phyloP scores from a whole-genome alignment of 2,797 vertebrate genomes.

The Phalanger gymnotis region DNA sequence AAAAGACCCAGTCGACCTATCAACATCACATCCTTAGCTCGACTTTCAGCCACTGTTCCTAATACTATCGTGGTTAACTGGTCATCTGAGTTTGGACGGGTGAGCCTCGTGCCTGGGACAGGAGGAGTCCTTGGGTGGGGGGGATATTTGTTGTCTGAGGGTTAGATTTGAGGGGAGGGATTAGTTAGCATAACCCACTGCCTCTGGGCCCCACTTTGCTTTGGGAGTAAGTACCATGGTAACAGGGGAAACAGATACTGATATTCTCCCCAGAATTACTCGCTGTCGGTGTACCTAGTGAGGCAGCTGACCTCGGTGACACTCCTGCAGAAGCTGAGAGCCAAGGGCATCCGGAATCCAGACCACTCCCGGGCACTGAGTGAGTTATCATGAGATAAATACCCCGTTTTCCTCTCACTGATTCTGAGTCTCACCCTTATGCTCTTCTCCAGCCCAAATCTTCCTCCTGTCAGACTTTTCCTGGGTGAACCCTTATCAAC shows the following conservation, averaged over 20 bases:
- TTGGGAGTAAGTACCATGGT: neutral
- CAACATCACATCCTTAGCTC: slow-evolving; percentile 84
- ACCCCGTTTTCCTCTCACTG: accelerated
- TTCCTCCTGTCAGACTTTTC: neutral
- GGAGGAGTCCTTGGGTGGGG: neutral
- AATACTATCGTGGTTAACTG: slow-evolving; percentile 86
- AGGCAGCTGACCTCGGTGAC: slow-evolving; percentile 85
- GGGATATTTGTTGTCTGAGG: neutral
- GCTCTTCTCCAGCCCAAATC: neutral
- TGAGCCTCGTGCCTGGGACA: slow-evolving; percentile 64
- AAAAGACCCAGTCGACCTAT: slow-evolving; percentile 85
- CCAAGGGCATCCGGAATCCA: slow-evolving; percentile 86
- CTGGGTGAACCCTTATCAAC: neutral
- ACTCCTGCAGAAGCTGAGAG: slow-evolving; percentile 85
- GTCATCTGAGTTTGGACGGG: slow-evolving; percentile 86
- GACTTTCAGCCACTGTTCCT: slow-evolving; percentile 83
- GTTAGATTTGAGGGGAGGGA: neutral
- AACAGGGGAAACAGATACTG: slow-evolving; percentile 34
- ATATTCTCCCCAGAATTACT: slow-evolving; percentile 83
- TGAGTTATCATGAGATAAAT: slow-evolving; percentile 61
- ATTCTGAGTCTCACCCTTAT: neutral
- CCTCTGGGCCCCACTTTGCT: neutral
- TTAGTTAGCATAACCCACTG: slow-evolving; percentile 3
- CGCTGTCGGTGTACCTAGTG: slow-evolving; percentile 87
- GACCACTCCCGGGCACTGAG: slow-evolving; percentile 87